Percentiles rank a stretch among this genome's conserved stretches.
phyloP scores from a whole-genome alignment of 2,797 vertebrate genomes.

The Petrocephalus sullivani region DNA sequence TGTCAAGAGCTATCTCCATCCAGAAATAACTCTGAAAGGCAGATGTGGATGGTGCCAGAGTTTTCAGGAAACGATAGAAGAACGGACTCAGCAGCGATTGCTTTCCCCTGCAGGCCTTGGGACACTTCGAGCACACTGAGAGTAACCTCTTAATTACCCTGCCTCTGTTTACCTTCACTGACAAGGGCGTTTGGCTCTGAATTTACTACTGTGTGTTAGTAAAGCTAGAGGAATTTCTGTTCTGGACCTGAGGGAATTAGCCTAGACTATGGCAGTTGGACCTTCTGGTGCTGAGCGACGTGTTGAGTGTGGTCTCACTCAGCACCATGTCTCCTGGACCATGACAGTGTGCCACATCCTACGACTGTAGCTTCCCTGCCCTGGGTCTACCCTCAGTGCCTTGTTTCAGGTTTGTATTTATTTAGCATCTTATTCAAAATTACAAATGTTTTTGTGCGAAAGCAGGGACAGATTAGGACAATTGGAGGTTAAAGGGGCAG shows the following conservation, averaged over 20 bases:
- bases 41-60: constrained; percentile 33
- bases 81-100: constrained; percentile 33
- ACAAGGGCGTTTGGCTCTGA: background rate
- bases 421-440: background rate
- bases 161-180: constrained; percentile 21
- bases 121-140: constrained; percentile 16
- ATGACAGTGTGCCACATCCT: background rate
- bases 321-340: background rate
- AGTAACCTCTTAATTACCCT: constrained; percentile 29
- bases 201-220: background rate
- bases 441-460: background rate
- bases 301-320: background rate
- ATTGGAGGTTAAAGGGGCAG: background rate
- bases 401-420: background rate
- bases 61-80: constrained; percentile 42
- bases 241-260: background rate
- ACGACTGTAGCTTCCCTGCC: background rate
- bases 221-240: background rate
- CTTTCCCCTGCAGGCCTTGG: constrained; percentile 28
- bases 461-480: background rate
- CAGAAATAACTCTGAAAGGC: constrained; percentile 21
- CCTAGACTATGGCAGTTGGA: background rate
- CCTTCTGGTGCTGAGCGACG: background rate
- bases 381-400: background rate
- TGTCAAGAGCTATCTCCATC: constrained; percentile 24